These are phyloP conservation scores for Luscinia megarhynchos DNA, from an alignment of 2,797 vertebrate species.

Conservation along the genomic window DNA sequence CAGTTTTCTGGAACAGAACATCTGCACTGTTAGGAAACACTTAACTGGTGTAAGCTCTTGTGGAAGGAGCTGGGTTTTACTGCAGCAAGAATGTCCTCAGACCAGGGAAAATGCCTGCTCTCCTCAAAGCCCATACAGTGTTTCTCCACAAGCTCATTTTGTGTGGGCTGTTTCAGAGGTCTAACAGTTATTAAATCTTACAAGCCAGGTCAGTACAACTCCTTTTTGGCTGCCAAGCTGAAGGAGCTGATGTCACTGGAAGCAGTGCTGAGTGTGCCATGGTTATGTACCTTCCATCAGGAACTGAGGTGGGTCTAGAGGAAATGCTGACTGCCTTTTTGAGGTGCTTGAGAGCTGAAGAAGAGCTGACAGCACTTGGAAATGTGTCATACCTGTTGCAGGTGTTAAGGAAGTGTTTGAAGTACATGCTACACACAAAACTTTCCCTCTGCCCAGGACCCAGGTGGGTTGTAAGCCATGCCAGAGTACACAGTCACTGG, in stretches of 20 bases:
- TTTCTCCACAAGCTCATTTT: not conserved
- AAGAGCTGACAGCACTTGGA: not conserved
- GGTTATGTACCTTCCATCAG: not conserved
- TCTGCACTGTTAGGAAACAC: not conserved
- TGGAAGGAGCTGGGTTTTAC: not conserved
- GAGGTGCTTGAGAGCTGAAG: not conserved
- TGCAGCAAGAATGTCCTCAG: not conserved
- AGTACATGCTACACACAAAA: not conserved
- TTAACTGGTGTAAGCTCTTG: not conserved
- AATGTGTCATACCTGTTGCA: not conserved
- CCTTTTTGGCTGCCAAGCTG: not conserved
- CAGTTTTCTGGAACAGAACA: not conserved
- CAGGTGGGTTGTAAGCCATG: not conserved
- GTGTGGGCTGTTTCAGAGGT: not conserved
- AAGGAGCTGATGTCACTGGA: not conserved
- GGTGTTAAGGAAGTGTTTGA: not conserved
- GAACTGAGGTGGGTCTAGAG: not conserved
- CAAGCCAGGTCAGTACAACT: not conserved
- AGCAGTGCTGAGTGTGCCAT: not conserved
- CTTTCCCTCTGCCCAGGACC: not conserved
- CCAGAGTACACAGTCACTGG: not conserved
- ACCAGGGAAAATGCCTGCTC: not conserved
- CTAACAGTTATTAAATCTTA: not conserved
- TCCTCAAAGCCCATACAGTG: not conserved
- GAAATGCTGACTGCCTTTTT: not conserved